phyloP scores from a whole-genome alignment of 1,140 invertebrate genomes.

The Drosophila kanapiae region DNA sequence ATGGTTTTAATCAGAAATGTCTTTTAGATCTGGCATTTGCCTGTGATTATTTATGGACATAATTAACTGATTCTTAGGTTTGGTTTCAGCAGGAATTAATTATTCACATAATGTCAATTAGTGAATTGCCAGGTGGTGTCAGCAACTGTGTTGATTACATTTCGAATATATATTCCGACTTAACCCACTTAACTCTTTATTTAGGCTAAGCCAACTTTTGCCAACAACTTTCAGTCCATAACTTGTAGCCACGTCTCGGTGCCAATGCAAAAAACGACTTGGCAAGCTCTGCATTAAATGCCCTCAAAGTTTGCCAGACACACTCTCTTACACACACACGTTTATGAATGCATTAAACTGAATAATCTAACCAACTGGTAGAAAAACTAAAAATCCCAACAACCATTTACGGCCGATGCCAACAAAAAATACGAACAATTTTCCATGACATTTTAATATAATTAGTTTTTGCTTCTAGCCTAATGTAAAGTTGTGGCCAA shows the following conservation, averaged over 20 bases:
- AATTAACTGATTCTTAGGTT: not conserved
- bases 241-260: constrained; percentile 47
- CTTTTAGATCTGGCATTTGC: not conserved
- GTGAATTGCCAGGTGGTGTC: constrained; percentile 1
- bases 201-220: constrained; percentile 38
- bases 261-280: constrained; percentile 62
- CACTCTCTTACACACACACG: constrained; percentile 2
- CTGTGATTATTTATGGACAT: not conserved
- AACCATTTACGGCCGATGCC: constrained; percentile 64
- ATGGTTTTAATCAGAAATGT: not conserved
- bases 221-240: constrained; percentile 30
- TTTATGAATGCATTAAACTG: constrained; percentile 39
- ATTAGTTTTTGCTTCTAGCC: constrained; percentile 78
- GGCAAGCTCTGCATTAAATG: constrained; percentile 70
- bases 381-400: constrained; percentile 56
- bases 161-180: constrained; percentile 20
- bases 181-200: constrained; percentile 38
- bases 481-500: constrained; percentile 81
- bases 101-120: constrained; percentile 35
- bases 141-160: constrained; percentile 36
- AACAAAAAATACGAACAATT: constrained; percentile 58
- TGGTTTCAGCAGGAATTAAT: constrained; percentile 2
- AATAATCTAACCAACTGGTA: constrained; percentile 45
- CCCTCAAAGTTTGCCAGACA: constrained; percentile 19
- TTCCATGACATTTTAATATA: constrained; percentile 83